Conservation (phyloP, 1,140 invertebrate genomes). For the Halotydeus destructor region DNA sequence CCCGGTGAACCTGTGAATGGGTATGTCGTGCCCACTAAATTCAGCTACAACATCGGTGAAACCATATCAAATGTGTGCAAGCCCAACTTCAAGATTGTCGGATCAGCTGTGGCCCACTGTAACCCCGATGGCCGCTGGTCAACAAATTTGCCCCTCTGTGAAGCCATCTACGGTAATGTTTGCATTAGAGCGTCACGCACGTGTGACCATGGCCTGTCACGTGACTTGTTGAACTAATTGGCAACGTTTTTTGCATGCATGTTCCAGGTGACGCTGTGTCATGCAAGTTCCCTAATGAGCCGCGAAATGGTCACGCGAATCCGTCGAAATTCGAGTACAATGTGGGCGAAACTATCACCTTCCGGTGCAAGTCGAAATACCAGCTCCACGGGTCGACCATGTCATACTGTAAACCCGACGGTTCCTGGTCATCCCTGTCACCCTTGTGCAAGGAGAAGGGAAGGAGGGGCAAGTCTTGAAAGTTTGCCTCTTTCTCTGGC, state of each 20-base stretch:
- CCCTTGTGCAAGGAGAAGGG: no score
- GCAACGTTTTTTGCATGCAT: no score
- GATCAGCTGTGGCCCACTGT: conserved; percentile 11
- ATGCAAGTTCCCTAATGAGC: conserved; percentile 52
- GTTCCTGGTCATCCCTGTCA: conserved; percentile 18
- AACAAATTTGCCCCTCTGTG: conserved; percentile 17
- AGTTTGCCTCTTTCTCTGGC: no score
- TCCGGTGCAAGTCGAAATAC: conserved; percentile 43
- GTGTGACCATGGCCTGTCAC: no score
- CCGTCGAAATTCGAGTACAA: conserved; percentile 53
- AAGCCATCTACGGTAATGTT: not conserved
- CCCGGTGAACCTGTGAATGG: conserved; percentile 48
- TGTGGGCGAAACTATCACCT: conserved; percentile 45
- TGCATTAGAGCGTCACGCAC: no score
- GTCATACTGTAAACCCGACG: conserved; percentile 13
- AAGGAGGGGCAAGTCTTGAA: no score
- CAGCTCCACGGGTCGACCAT: conserved; percentile 11
- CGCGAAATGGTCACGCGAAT: conserved; percentile 41
- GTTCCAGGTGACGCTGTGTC: conserved; percentile 36
- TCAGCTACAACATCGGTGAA: conserved; percentile 50
- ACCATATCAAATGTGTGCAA: conserved; percentile 46
- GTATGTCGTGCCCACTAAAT: conserved; percentile 44
- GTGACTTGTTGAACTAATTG: no score
- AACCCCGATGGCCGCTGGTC: conserved; percentile 18
- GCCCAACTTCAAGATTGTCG: conserved; percentile 29